Percentiles rank a stretch among this genome's conserved stretches.
phyloP scores from a whole-genome alignment of 2,888 invertebrate species.

The Protonemura montana region DNA sequence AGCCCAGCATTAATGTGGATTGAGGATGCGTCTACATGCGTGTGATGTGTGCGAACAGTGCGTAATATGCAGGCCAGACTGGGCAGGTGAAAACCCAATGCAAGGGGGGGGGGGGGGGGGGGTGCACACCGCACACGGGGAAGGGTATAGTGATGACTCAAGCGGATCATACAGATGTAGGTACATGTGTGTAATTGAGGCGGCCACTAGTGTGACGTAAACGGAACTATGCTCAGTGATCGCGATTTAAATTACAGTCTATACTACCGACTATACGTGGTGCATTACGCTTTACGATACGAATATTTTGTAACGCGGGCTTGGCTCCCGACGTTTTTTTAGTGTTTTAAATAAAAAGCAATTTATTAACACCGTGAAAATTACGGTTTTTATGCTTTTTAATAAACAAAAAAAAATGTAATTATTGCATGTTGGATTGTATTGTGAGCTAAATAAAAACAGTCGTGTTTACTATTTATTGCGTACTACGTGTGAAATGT shows the following conservation, averaged over 20 bases:
- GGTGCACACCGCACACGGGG: too few relatives aligned
- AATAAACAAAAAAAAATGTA: background rate
- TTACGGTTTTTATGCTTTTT: background rate
- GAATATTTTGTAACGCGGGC: background rate
- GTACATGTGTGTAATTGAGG: background rate
- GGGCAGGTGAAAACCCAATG: too few relatives aligned
- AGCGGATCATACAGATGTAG: slow-evolving; percentile 1
- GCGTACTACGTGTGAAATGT: too few relatives aligned
- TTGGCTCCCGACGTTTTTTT: background rate
- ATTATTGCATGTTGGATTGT: too few relatives aligned
- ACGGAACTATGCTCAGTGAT: background rate
- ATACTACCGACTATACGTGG: background rate
- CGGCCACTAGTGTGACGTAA: background rate
- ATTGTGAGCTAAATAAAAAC: too few relatives aligned
- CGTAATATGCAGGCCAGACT: too few relatives aligned
- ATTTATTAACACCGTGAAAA: background rate
- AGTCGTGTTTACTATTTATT: background rate
- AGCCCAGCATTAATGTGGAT: too few relatives aligned
- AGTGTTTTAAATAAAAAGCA: background rate
- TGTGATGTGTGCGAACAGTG: too few relatives aligned
- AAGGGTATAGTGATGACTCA: background rate
- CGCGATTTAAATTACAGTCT: background rate
- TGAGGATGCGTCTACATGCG: too few relatives aligned
- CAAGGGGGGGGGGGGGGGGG: too few relatives aligned
- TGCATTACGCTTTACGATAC: background rate